A percentile compares a stretch with the other conserved stretches of the same genome.
Evolutionary conservation across 2,113 vertebrate species (phyloP).

Genomic region (Peromyscus maniculatus): DNA sequence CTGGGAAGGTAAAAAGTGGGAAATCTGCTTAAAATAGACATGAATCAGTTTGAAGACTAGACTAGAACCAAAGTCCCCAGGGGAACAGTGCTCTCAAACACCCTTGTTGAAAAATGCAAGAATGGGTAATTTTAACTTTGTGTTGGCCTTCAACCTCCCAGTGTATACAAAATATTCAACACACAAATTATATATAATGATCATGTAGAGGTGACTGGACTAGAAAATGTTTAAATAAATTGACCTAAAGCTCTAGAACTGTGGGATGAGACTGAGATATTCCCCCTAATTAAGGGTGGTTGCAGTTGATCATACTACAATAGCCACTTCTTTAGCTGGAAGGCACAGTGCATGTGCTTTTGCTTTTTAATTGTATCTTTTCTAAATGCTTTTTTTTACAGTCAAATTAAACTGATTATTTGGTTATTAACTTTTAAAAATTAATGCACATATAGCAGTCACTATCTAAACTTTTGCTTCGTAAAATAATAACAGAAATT

Average conservation of each 20-base stretch:
- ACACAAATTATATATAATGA: background rate
- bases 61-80: background rate
- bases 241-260: background rate
- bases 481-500: slow-evolving; percentile 51
- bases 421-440: slow-evolving; percentile 53
- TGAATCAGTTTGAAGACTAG: background rate
- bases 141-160: background rate
- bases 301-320: slow-evolving; percentile 5
- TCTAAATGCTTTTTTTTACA: slow-evolving; percentile 53
- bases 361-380: slow-evolving; percentile 53
- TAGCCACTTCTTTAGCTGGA: slow-evolving; percentile 14
- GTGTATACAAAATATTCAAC: background rate
- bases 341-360: background rate
- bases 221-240: slow-evolving; percentile 33
- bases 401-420: slow-evolving; percentile 46
- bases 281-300: background rate
- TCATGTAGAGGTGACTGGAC: background rate
- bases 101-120: background rate
- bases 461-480: slow-evolving; percentile 49
- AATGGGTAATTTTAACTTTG: background rate
- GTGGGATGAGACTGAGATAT: background rate
- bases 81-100: background rate
- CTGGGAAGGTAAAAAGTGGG: background rate
- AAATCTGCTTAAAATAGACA: slow-evolving; percentile 48
- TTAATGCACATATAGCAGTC: background rate